Evolutionary conservation across 2,113 vertebrate species (phyloP).

Genomic region (Silurus meridionalis): DNA sequence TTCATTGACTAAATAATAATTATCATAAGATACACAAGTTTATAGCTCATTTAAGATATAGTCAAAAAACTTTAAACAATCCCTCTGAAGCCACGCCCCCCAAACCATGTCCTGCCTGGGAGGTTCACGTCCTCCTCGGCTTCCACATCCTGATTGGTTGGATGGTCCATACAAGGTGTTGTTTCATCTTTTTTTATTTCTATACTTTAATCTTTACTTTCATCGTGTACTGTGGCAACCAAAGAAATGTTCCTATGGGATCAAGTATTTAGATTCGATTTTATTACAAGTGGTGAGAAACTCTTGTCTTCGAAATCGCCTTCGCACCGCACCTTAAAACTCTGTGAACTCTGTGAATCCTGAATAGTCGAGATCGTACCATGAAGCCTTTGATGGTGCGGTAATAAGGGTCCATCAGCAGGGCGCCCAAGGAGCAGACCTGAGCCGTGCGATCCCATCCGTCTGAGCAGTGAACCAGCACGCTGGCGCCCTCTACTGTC

Average conservation of each 20-base stretch:
- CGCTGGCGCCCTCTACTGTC: conserved; percentile 85
- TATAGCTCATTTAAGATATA: not conserved
- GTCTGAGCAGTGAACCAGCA: conserved; percentile 95
- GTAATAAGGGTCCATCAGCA: conserved; percentile 93
- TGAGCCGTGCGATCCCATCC: conserved; percentile 98
- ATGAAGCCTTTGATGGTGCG: conserved; percentile 96
- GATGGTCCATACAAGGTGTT: not conserved
- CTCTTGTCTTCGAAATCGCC: not conserved
- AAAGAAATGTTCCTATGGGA: too few relatives aligned
- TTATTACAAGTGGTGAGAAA: not conserved
- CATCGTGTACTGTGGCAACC: too few relatives aligned
- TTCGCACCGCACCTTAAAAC: not conserved
- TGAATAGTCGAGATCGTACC: conserved; percentile 68
- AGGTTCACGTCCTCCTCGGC: not conserved
- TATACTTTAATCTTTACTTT: too few relatives aligned
- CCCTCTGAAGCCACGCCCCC: not conserved
- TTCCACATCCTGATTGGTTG: not conserved
- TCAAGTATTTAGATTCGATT: not conserved
- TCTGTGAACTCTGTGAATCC: not conserved
- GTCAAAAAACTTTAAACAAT: not conserved
- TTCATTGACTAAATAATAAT: too few relatives aligned
- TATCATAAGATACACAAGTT: too few relatives aligned
- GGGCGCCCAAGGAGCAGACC: conserved; percentile 89
- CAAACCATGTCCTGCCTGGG: not conserved
- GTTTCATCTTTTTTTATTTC: not conserved